A percentile compares a stretch with the other conserved stretches of the same genome.
Evolutionary conservation across 2,888 invertebrate species (phyloP).

Genomic region (Orthosia gothica): DNA sequence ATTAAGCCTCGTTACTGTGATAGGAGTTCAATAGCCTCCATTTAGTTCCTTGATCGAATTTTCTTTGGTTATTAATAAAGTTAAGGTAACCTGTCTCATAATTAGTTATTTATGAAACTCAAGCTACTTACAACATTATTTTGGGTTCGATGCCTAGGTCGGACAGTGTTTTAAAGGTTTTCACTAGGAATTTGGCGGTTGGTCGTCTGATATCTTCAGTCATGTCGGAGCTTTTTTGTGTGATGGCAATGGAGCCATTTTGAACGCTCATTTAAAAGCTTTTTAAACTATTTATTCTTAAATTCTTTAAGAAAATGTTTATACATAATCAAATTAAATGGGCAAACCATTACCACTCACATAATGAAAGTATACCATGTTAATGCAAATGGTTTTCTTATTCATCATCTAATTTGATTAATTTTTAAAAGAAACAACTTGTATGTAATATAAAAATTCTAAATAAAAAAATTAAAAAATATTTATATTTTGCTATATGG

Average conservation of each 20-base stretch:
- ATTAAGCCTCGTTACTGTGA: not conserved
- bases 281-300: too few species aligned
- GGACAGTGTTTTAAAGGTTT: too few species aligned
- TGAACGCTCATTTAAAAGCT: not conserved
- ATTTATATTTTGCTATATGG: too few species aligned
- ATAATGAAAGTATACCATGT: too few species aligned
- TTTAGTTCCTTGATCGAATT: constrained; percentile 10
- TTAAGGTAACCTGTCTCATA: not conserved
- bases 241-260: not conserved
- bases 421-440: not conserved
- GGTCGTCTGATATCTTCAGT: too few species aligned
- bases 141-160: too few species aligned
- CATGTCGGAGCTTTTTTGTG: too few species aligned
- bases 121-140: too few species aligned
- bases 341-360: not conserved
- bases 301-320: not conserved
- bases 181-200: too few species aligned
- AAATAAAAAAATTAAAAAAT: too few species aligned
- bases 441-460: not conserved
- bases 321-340: not conserved
- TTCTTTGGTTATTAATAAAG: constrained; percentile 5
- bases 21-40: not conserved
- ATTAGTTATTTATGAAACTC: too few species aligned
- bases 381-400: not conserved
- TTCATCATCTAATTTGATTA: not conserved